Base-by-base conservation (phyloP, 2,888 invertebrate genomes). In the Electrophaes corylata region DNA sequence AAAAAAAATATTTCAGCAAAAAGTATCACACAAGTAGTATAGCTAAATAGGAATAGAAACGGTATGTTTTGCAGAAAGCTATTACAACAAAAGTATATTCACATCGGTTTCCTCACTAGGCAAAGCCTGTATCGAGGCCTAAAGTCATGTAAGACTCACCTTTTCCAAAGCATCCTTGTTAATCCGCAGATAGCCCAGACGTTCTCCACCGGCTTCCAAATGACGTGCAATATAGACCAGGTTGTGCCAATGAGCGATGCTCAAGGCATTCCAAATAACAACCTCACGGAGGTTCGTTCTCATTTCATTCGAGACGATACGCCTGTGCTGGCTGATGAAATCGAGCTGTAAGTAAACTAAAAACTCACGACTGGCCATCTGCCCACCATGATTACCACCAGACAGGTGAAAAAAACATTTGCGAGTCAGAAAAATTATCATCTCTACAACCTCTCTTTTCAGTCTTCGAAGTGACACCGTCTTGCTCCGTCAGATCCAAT, bases 191-290 rank as follows among this genome's bases (percentile, higher is more conserved):
- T 94, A 48, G 89, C 88, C 16, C 70, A 86, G 14, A 90, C 92
- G 6, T 92, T 95, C 65, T 79, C 88, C 19, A 66, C 78, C 1
- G 84, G 85, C 2, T 93, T 94, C 77, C 71, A 72, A 20, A 93
- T 93, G 84, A 85, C 82, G 37, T 94, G 94, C 75, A 93, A 93
- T 77, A 91, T 94, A 58, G 94, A 94, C 78, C 88, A 91, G 55
- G 88, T 93, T 52, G 73, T 87, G 41, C 85, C 84, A 0, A 82
- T 83, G 26, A 79, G 72, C 11, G 81, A 89, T 71, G 61, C 62
- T 19, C 67, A 65, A 47, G 92, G 92, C 43, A 73, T 81, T 8
- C 77, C 86, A 1, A 70, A 78, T 3, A 82, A 81, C 3, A 81
- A 86, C 64, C 64, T 75, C 54, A 93, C 93, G 0, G 88, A 91